These are phyloP conservation scores for Thinocorus orbignyianus DNA, from an alignment of 2,113 vertebrate genomes.

Conservation along the genomic window DNA sequence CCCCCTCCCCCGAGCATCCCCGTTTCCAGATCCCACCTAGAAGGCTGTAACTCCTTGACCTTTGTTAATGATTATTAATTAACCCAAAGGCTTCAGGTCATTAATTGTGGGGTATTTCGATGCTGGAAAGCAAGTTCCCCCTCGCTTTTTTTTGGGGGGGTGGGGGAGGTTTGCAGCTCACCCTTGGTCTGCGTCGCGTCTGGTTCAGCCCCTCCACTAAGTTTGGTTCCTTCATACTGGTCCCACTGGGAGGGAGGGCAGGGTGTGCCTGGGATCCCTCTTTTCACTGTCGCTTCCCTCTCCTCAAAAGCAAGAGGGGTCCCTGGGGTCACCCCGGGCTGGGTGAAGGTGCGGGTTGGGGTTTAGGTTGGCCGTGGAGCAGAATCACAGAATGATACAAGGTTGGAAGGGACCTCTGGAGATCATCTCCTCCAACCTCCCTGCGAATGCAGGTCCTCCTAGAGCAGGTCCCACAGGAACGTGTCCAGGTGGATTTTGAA, in stretches of 20 bases:
- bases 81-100: background rate
- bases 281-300: fast-evolving
- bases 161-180: background rate
- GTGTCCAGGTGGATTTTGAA: no score
- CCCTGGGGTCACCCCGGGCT: background rate
- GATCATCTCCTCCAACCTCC: no score
- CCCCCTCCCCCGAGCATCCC: no score
- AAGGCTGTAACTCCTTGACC: background rate
- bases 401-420: no score
- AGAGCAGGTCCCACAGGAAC: no score
- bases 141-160: no score
- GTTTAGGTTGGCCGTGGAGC: no score
- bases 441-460: no score
- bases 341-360: background rate
- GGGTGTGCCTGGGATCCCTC: fast-evolving
- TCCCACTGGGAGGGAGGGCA: no score
- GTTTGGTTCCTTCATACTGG: background rate
- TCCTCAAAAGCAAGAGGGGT: fast-evolving
- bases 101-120: fast-evolving
- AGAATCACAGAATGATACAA: no score
- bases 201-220: fast-evolving
- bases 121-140: background rate
- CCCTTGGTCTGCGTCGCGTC: fast-evolving
- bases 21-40: background rate
- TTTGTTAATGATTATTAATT: background rate